These are phyloP conservation scores for Dromococcyx pavoninus DNA, from an alignment of 2,797 vertebrate genomes.

Conservation along the genomic window DNA sequence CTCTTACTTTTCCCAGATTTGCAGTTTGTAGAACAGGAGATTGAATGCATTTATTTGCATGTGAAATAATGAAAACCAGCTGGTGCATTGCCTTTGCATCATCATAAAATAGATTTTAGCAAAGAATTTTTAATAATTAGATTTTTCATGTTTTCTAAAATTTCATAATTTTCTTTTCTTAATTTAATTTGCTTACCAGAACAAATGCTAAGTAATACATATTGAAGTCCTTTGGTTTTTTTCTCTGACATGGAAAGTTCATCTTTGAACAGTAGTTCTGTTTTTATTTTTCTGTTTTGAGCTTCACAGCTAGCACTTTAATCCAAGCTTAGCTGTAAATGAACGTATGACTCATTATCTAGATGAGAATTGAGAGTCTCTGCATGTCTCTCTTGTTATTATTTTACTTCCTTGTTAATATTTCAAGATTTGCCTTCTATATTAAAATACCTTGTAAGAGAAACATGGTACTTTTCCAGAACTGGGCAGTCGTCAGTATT, in stretches of 20 bases:
- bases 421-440: background rate
- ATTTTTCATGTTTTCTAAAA: background rate
- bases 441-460: background rate
- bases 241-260: background rate
- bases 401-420: slow-evolving; percentile 29
- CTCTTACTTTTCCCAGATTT: background rate
- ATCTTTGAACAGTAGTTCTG: background rate
- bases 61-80: background rate
- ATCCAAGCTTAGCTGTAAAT: slow-evolving; percentile 19
- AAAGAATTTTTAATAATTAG: background rate
- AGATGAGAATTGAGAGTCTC: background rate
- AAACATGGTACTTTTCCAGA: background rate
- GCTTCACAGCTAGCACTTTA: background rate
- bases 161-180: background rate
- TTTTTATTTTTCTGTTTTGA: slow-evolving; percentile 23
- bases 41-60: background rate
- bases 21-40: background rate
- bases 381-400: background rate
- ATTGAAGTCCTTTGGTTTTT: background rate
- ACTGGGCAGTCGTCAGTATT: background rate
- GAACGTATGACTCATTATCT: slow-evolving; percentile 19
- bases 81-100: background rate
- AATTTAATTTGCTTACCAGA: background rate
- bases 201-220: background rate
- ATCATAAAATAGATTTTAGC: background rate